Percentiles rank a stretch among this genome's conserved stretches.
Conservation (phyloP, 2,888 invertebrate genomes). For the Morpho helenor region DNA sequence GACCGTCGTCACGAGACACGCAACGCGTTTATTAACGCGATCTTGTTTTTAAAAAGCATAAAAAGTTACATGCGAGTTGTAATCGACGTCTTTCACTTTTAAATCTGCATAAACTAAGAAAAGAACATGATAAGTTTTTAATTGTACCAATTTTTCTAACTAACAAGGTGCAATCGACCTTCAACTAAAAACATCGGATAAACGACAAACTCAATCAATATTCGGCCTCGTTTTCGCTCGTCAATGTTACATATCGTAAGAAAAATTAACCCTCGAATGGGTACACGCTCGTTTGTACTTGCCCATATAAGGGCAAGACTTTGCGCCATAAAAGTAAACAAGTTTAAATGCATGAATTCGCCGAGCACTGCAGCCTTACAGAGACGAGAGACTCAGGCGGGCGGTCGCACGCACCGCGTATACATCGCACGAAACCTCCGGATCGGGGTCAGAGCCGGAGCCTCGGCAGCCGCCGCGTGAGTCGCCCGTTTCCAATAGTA, state of each 20-base stretch:
- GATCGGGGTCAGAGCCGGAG: slow-evolving; percentile 33
- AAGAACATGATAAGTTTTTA: too few species aligned
- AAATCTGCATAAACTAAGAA: background rate
- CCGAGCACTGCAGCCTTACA: slow-evolving; percentile 53
- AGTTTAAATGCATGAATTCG: slow-evolving; percentile 65
- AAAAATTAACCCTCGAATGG: slow-evolving; percentile 62
- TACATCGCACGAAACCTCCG: slow-evolving; percentile 38
- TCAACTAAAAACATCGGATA: background rate
- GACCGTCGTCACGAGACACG: background rate
- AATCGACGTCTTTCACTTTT: background rate
- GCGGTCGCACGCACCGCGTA: slow-evolving; percentile 32
- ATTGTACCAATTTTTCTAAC: too few species aligned
- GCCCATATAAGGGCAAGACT: slow-evolving; percentile 54
- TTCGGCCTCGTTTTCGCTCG: slow-evolving; percentile 7
- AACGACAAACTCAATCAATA: background rate
- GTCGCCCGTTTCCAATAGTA: slow-evolving; percentile 33
- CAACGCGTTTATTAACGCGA: background rate
- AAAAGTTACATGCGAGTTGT: background rate
- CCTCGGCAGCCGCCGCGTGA: slow-evolving; percentile 24
- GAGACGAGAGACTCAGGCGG: slow-evolving; percentile 48
- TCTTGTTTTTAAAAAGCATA: background rate
- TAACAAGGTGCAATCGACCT: background rate
- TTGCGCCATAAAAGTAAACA: slow-evolving; percentile 72
- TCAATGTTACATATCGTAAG: slow-evolving; percentile 29
- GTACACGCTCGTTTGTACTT: slow-evolving; percentile 48